These are phyloP conservation scores for Acleris sparsana DNA, from an alignment of 2,888 invertebrate genomes.

Conservation along the genomic window DNA sequence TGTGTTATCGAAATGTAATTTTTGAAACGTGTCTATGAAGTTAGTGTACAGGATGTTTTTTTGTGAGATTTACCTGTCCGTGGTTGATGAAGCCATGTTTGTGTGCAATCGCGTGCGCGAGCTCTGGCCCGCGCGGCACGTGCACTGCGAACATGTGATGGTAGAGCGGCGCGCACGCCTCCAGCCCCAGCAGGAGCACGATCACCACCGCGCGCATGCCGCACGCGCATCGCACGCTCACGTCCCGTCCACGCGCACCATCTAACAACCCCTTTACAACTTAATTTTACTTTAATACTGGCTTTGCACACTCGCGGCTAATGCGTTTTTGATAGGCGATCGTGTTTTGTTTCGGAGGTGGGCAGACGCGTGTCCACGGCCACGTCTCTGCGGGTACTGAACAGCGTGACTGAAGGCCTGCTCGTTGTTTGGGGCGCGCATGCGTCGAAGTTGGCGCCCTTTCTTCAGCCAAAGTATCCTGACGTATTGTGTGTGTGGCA, in stretches of 20 bases:
- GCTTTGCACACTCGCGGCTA: slow-evolving; percentile 50
- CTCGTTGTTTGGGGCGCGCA: slow-evolving; percentile 55
- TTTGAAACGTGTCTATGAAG: too few relatives aligned
- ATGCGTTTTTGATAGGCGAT: slow-evolving; percentile 49
- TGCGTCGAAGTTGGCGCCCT: slow-evolving; percentile 77
- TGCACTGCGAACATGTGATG: slow-evolving; percentile 74
- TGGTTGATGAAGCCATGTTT: slow-evolving; percentile 77
- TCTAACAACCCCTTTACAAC: slow-evolving; percentile 40
- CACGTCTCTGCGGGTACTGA: slow-evolving; percentile 66
- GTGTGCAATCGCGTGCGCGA: slow-evolving; percentile 71
- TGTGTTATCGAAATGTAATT: too few relatives aligned
- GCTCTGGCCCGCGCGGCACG: slow-evolving; percentile 64
- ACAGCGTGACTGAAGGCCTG: slow-evolving; percentile 59
- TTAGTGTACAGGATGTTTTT: too few relatives aligned
- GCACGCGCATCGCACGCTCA: slow-evolving; percentile 72
- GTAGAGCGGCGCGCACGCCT: slow-evolving; percentile 74
- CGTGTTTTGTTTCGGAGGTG: slow-evolving; percentile 37
- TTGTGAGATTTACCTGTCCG: slow-evolving; percentile 63
- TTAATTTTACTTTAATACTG: slow-evolving; percentile 28
- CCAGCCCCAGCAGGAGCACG: slow-evolving; percentile 72
- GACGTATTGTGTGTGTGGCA: slow-evolving; percentile 71
- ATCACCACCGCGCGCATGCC: slow-evolving; percentile 72
- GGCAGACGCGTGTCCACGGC: slow-evolving; percentile 49
- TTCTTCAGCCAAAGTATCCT: slow-evolving; percentile 66
- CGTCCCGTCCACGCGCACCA: slow-evolving; percentile 19